phyloP scores from a whole-genome alignment of 92 coral and sea anemone species.

The Palythoa heliodiscus region DNA sequence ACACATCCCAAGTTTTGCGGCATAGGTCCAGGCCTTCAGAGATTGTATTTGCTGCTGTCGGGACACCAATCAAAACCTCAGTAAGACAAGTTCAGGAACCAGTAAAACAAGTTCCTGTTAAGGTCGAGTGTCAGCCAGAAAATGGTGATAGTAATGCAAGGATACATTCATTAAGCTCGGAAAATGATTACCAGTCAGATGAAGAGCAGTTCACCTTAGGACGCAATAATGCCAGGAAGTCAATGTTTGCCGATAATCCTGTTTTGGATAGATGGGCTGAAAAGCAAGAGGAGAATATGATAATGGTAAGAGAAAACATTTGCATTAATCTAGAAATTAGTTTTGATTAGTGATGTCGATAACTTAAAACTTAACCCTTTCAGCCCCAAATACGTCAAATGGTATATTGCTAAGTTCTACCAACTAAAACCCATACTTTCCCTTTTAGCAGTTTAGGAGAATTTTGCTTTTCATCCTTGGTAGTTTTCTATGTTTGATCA shows the following conservation, averaged over 20 bases:
- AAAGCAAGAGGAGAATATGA: slow-evolving; percentile 68
- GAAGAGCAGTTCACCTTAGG: slow-evolving; percentile 77
- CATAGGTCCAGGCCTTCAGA: slow-evolving; percentile 52
- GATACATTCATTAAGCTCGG: slow-evolving; percentile 6
- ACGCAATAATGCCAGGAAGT: slow-evolving; percentile 67
- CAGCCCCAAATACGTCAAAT: no score
- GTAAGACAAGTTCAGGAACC: slow-evolving; percentile 16
- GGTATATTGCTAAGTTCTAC: no score
- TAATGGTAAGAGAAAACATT: slow-evolving; percentile 39
- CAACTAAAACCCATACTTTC: no score
- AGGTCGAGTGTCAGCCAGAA: slow-evolving; percentile 57
- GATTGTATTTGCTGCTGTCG: slow-evolving; percentile 79
- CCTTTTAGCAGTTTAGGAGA: no score
- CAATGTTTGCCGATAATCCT: slow-evolving; percentile 87
- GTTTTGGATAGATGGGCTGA: slow-evolving; percentile 92
- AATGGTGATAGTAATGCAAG: slow-evolving; percentile 51
- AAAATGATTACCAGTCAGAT: slow-evolving; percentile 48
- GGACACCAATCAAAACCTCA: slow-evolving; percentile 60
- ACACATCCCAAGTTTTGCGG: slow-evolving; percentile 54
- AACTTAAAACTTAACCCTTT: no score
- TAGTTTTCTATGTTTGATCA: no score
- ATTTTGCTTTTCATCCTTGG: no score
- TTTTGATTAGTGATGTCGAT: no score
- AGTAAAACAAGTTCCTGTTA: slow-evolving; percentile 48
- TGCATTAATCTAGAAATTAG: neutral